Evolutionary conservation across 2,888 invertebrate genomes (phyloP), one percentile per base, ranked within the genome.

Genomic region (Lacanobia oleracea): DNA sequence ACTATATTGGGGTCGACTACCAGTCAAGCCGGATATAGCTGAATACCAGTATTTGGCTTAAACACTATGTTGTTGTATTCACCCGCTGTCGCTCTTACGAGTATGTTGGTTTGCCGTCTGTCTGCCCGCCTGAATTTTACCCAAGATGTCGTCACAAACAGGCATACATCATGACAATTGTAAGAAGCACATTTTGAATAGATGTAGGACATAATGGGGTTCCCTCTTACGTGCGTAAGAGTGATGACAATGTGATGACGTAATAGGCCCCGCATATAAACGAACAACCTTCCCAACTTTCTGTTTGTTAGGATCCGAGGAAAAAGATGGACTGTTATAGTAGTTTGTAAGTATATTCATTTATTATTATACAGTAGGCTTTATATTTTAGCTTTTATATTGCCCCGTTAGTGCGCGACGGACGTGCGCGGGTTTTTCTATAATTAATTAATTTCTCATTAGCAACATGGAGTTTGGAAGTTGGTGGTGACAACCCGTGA

Each of bases 91-190:
- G 33, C 5, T 33, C 33, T 33, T 33, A n/a, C n/a, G n/a, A 27
- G 27, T 27, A 27, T 1, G 3, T 27, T 27, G 3, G 3, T 27
- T n/a, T 27, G 27, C 3, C 33, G 33, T 5, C 33, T 33, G 33
- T 33, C 33, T 33, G 10, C 14, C 5, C n/a, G n/a, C n/a, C n/a
- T n/a, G n/a, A n/a, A 3, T 16, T 0, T 12, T n/a, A 50, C 0
- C 1, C 37, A 10, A 51, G 10, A 43, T 51, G 50, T 80, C 14
- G 18, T 50, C 33, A 66, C 54, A 79, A 83, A 83, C 75, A 79
- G 45, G 33, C 67, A 80, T 83, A 83, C 45, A 81, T 84, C 81
- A 69, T 40, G 27, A 37, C 51, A 60, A 81, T 61, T 57, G 66
- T 64, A 56, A 21, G 45, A 18, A 50, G 53, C 33, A 63, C 37